A percentile compares a stretch with the other conserved stretches of the same genome.
Evolutionary conservation across 2,797 vertebrate genomes (phyloP).

Genomic region (Sebastes kiyomatsui): DNA sequence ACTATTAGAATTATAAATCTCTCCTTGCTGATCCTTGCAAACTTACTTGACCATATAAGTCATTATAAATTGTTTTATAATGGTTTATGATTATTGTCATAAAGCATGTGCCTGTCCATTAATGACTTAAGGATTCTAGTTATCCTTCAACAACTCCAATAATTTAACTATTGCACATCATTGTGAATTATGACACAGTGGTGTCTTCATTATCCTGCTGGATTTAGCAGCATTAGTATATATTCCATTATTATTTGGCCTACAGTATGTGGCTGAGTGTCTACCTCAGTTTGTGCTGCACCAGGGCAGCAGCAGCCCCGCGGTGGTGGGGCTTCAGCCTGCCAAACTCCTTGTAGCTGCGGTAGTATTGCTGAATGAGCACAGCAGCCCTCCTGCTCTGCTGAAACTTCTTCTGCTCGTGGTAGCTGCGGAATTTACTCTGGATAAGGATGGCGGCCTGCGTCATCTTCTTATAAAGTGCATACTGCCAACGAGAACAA

Average conservation of each 20-base stretch:
- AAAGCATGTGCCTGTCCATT: neutral
- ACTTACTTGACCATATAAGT: neutral
- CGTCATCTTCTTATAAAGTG: slow-evolving; percentile 99
- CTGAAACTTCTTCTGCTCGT: slow-evolving; percentile 98
- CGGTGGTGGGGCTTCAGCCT: slow-evolving; percentile 89
- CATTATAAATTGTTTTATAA: neutral
- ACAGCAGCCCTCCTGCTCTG: slow-evolving; percentile 96
- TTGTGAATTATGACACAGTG: neutral
- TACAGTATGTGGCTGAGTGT: neutral
- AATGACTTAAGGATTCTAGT: neutral
- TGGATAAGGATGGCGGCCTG: slow-evolving; percentile 99
- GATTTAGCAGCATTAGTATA: neutral
- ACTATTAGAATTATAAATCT: no score
- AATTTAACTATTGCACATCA: neutral
- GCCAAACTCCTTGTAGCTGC: slow-evolving; percentile 95
- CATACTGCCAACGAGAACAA: slow-evolving; percentile 87
- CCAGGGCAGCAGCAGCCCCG: slow-evolving; percentile 86
- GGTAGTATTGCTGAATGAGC: slow-evolving; percentile 99
- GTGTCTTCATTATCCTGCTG: neutral
- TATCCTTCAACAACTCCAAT: slow-evolving; percentile 7
- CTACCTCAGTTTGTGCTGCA: slow-evolving; percentile 97
- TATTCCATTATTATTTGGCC: neutral
- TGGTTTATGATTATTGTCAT: neutral
- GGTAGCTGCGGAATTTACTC: slow-evolving; percentile 99
- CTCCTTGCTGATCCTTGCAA: no score